Percentiles rank a stretch among this genome's conserved stretches.
These are phyloP conservation scores for Rhyacophila evoluta DNA, from an alignment of 2,888 invertebrate genomes.

Conservation along the genomic window DNA sequence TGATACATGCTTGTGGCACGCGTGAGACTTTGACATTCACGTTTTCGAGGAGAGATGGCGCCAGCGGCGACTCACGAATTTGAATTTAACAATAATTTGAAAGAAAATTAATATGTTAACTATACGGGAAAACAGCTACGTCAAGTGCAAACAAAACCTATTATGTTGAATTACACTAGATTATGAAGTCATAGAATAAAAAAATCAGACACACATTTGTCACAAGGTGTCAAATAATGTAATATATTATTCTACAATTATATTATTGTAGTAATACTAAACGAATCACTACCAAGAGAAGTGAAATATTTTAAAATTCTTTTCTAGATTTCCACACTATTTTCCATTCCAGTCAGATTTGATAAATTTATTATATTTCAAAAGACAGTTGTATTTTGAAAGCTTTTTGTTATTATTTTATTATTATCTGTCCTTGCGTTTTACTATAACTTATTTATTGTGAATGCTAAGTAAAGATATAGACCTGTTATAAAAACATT, in stretches of 20 bases:
- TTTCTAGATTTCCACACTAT: too few species aligned
- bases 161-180: background rate
- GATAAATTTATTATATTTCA: too few species aligned
- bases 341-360: too few species aligned
- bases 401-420: too few species aligned
- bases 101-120: background rate
- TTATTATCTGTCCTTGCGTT: too few species aligned
- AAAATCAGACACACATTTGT: background rate
- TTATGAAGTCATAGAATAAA: background rate
- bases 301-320: too few species aligned
- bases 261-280: too few species aligned
- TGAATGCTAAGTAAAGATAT: too few species aligned
- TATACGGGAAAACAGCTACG: background rate
- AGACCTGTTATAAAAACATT: too few species aligned
- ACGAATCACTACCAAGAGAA: too few species aligned
- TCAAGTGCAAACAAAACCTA: background rate
- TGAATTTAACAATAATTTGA: background rate
- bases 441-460: too few species aligned
- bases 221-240: conserved; percentile 1
- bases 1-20: background rate
- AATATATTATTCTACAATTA: background rate
- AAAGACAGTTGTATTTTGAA: too few species aligned
- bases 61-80: background rate
- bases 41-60: conserved; percentile 11
- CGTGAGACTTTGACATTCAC: conserved; percentile 21